These are phyloP conservation scores for Noctua janthe DNA, from an alignment of 2,888 invertebrate genomes.

Conservation along the genomic window DNA sequence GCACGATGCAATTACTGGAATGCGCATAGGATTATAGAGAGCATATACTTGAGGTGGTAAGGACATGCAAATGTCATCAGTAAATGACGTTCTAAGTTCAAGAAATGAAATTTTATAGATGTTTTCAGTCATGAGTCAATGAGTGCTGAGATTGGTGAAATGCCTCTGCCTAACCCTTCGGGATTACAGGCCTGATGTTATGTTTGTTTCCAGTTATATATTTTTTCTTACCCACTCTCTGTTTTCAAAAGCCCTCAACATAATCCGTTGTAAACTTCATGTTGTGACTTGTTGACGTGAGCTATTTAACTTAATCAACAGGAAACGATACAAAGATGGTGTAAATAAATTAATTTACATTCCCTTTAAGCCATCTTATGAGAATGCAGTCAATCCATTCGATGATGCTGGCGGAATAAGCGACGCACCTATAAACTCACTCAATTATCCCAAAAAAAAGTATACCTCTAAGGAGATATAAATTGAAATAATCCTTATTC, in stretches of 20 bases:
- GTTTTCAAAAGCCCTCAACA: neutral
- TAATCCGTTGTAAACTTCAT: neutral
- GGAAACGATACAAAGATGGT: neutral
- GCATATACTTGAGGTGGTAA: constrained; percentile 34
- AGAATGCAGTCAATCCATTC: neutral
- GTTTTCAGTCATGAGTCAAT: neutral
- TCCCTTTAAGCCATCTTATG: too few relatives aligned
- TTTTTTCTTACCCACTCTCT: neutral
- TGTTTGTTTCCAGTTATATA: neutral
- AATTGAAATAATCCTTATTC: constrained; percentile 11
- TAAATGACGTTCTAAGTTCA: neutral
- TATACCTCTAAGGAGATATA: neutral
- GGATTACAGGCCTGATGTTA: neutral
- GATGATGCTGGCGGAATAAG: neutral
- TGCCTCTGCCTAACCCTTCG: neutral
- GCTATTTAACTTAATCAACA: neutral
- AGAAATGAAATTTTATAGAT: neutral
- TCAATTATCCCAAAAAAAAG: neutral
- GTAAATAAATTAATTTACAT: neutral
- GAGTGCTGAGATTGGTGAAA: neutral
- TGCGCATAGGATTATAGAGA: constrained; percentile 56
- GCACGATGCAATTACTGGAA: constrained; percentile 55
- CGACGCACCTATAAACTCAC: neutral
- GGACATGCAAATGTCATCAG: constrained; percentile 32
- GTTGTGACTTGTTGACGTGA: too few relatives aligned